Percentiles rank a stretch among this genome's conserved stretches.
Conservation (phyloP, 1,140 invertebrate species). For the Cyclargus thomasi region DNA sequence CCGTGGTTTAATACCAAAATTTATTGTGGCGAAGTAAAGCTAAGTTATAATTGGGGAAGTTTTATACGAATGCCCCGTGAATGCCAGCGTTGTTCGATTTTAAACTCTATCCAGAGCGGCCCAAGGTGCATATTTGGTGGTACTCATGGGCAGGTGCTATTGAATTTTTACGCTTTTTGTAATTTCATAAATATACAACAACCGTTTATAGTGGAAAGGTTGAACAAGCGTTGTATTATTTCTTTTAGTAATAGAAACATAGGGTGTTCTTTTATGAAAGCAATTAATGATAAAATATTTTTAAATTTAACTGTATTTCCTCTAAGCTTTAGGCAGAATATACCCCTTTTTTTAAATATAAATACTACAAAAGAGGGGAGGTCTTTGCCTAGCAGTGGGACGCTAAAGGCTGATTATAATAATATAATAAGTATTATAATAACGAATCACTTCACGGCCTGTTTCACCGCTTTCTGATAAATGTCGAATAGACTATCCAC, state of each 20-base stretch:
- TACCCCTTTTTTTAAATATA: too few species aligned
- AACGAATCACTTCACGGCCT: too few species aligned
- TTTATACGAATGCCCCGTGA: neutral
- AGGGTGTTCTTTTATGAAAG: too few species aligned
- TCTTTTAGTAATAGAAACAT: neutral
- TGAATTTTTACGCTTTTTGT: neutral
- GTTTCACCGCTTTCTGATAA: too few species aligned
- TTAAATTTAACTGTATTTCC: too few species aligned
- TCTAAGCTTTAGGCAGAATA: too few species aligned
- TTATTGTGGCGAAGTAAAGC: conserved; percentile 11
- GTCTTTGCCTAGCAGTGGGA: too few species aligned
- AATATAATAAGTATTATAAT: too few species aligned
- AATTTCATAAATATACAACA: neutral
- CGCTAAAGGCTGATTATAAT: too few species aligned
- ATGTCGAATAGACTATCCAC: too few species aligned
- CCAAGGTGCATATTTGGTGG: neutral
- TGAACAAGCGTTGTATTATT: neutral
- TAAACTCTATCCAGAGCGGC: neutral
- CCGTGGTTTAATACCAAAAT: conserved; percentile 6
- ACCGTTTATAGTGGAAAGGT: neutral
- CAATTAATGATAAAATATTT: too few species aligned
- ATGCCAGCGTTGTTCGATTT: neutral
- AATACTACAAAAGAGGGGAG: too few species aligned
- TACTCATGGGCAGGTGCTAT: neutral
- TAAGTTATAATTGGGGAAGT: conserved; percentile 11